Evolutionary conservation across 2,888 invertebrate genomes (phyloP), one percentile per base, ranked within the genome.

Genomic region (Eilema caniola): DNA sequence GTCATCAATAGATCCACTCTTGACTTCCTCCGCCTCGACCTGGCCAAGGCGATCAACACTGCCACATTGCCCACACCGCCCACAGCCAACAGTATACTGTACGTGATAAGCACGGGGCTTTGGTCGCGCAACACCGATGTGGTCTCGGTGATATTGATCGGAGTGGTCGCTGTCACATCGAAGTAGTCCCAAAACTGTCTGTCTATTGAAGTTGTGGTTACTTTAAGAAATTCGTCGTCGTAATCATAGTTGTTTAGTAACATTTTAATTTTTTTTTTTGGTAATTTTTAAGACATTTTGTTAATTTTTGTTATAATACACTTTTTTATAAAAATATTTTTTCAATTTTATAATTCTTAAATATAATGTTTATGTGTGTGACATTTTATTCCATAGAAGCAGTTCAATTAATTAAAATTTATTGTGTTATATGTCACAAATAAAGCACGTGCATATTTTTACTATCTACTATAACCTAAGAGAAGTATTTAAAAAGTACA

Each of bases 1-100:
- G 97, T 96, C 89, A 98, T 97, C 94, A 98, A 96, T 76, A 98
- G 87, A 72, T 97, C 97, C n/a, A 98, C 97, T 37, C 98, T 91
- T 0, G 97, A 97, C 86, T 97, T 97, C 75, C 97, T 92, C 28
- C 97, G 95, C 47, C 97, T 90, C 1, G 96, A 95, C 56, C 96
- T 94, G 69, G 97, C 96, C 66, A 98, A 90, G 0, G 97, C 96
- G 3, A 96, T 90, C 81, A 98, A 96, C 56, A 98, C 97, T 0
- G 96, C 97, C 65, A 97, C 86, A 88, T 98, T 98, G 0, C 97
- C 97, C 3, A 97, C 89, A 0, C 97, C 97, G 0, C 97, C 97
- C 0, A 97, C 91, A 0, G 96, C 89, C 85, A 97, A 96, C 63
- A 97, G 88, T 0, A 96, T 88, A 33, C 96, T 95, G 84, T 98